Evolutionary conservation across 2,888 invertebrate species (phyloP).

Genomic region (Coecobrya sp.): DNA sequence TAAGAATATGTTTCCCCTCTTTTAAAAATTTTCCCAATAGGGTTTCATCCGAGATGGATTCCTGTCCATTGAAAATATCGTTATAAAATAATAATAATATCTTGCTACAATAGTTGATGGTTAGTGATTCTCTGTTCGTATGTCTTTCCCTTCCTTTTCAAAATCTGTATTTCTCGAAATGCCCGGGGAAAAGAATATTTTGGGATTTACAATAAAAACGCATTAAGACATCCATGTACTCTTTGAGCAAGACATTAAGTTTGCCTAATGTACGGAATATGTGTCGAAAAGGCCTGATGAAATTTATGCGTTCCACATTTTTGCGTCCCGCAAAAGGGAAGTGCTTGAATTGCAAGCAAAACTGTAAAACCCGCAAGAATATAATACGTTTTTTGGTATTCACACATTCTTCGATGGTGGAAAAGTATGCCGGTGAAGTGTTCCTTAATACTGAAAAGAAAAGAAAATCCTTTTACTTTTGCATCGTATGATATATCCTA

Average conservation of each 20-base stretch:
- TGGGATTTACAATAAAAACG: conserved; percentile 71
- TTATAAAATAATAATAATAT: conserved; percentile 32
- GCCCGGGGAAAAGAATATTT: conserved; percentile 21
- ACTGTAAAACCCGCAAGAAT: conserved; percentile 42
- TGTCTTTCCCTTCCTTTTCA: background rate
- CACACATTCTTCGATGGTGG: background rate
- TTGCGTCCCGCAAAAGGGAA: conserved; percentile 58
- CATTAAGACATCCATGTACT: conserved; percentile 61
- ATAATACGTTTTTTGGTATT: conserved; percentile 21
- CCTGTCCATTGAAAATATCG: background rate
- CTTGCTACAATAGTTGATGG: background rate
- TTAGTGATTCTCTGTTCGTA: conserved; percentile 20
- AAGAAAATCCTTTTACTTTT: conserved; percentile 25
- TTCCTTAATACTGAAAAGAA: conserved; percentile 41
- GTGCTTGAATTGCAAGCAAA: conserved; percentile 62
- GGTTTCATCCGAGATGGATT: conserved; percentile 4
- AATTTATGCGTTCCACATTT: conserved; percentile 71
- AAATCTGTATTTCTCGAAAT: background rate
- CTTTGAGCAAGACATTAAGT: conserved; percentile 54
- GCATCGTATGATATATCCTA: conserved; percentile 27
- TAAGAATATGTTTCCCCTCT: background rate
- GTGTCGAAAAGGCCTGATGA: conserved; percentile 61
- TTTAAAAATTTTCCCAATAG: background rate
- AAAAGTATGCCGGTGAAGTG: conserved; percentile 29
- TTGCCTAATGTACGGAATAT: conserved; percentile 58